A percentile compares a stretch with the other conserved stretches of the same genome.
Conservation (phyloP, 2,888 invertebrate species). For the Diarsia rubi region DNA sequence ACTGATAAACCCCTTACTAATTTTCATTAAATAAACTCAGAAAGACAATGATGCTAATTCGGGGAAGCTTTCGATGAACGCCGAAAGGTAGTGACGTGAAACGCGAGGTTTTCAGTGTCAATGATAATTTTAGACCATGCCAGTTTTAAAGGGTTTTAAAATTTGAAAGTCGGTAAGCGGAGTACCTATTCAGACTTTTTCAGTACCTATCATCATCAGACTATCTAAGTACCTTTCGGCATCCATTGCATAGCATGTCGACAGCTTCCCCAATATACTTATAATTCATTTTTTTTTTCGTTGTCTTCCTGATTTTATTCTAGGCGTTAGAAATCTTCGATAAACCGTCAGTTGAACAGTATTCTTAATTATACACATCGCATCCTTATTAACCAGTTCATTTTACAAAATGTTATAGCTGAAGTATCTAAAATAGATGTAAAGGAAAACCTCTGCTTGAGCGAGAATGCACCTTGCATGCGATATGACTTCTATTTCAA, state of each 20-base stretch:
- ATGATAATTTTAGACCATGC: no score
- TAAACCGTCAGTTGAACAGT: no score
- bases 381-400: conserved; percentile 9
- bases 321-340: background rate
- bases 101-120: no score
- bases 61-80: no score
- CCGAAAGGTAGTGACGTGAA: no score
- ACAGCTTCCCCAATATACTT: background rate
- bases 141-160: background rate
- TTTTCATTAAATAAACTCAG: no score
- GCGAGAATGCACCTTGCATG: conserved; percentile 5
- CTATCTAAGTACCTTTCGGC: background rate
- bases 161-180: background rate
- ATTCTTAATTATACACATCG: background rate
- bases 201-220: background rate
- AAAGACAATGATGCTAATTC: no score
- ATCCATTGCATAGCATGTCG: background rate
- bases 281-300: background rate
- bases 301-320: background rate
- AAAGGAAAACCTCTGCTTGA: conserved; percentile 4
- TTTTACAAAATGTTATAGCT: conserved; percentile 16
- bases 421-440: conserved; percentile 15
- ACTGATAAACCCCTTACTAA: background rate
- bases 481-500: background rate
- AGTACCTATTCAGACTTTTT: background rate